Base-by-base conservation (phyloP, 2,113 vertebrate species). In the Mionectes macconnelli region DNA sequence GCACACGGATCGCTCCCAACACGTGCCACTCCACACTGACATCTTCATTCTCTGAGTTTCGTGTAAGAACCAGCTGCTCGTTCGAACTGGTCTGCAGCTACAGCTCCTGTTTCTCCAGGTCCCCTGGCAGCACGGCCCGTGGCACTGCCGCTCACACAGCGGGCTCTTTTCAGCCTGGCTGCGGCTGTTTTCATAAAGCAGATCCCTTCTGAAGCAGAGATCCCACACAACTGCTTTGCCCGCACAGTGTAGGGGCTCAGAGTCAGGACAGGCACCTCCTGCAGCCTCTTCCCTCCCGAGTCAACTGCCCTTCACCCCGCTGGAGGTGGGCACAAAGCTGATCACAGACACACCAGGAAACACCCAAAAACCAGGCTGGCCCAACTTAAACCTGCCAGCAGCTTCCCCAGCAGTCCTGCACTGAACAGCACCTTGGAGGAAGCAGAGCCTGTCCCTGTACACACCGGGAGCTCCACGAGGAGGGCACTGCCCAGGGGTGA, bases 231-330 rank as follows among this genome's bases (percentile, higher is more conserved):
- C 28, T 6, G 19, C 5, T 14, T 5, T 40, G 52, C 14, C 33
- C 30, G 14, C 33, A 5, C 2, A 0, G 3, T 0, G 24, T 1
- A 9, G 42, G 50, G 24, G 37, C 44, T 74, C 45, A 20, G 42
- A 47, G 8, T 6, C 7, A 3, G 50, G 33, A 17, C 24, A 37
- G 53, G 14, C 2, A 1, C 24, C 22, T 22, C 39, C 14, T 1
- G 28, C 57, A 73, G 28, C 6, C 18, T 8, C 39, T 0, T 39
- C 9, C 62, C 49, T 31, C 14, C 66, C 11, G 2, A 17, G 17
- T 6, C 27, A 31, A 3, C 25, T 0, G n/a, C 37, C 8, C 50
- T 4, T 47, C 4, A 0, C 30, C 17, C 19, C 11, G 3, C 3
- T 4, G 49, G 8, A 47, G 16, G 25, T 19, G n/a, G 11, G 47